Base-by-base conservation (phyloP, 2,113 vertebrate species). In the Chauna torquata region DNA sequence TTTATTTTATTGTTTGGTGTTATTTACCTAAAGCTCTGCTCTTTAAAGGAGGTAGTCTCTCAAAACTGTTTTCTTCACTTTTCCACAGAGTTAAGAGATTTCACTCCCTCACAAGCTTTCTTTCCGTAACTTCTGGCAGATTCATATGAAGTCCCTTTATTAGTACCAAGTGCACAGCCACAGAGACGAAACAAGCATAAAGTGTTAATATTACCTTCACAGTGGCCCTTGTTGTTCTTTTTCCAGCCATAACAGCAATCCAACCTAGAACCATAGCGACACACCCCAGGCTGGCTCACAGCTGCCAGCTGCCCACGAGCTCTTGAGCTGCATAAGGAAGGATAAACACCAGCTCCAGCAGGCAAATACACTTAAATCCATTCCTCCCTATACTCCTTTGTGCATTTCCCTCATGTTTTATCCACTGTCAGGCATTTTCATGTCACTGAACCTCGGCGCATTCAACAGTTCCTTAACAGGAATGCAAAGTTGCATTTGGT, bases 211-310 rank as follows among this genome's bases (percentile, higher is more conserved):
- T 98, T 98, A 99, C 99, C 99, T 98, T 99, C 99, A 17, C 99
- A 99, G 62, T 97, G 98, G 77, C 99, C 99, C 93, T 98, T 98
- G 90, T 66, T 98, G 97, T 98, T 99, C 97, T 97, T 99, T 95
- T 96, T 99, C 99, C 99, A 99, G 93, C 99, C 99, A 17, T 99
- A 99, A 97, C 99, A 99, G 96, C 99, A 99, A 95, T 99, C 99
- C 93, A 98, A 57, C 55, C 96, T 98, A 87, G 98, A 97, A 80
- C 99, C 99, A 11, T 99, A 99, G 93, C 71, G 99, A 97, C 99
- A 99, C 78, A 99, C 44, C 18, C 99, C 99, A 78, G 98, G 97
- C 88, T 98, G 98, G 97, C 58, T 98, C 89, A 97, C 97, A 64
- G 95, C 62, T 74, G 96, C 95, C 58, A 96, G 96, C 91, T 99